Percentiles rank a stretch among this genome's conserved stretches.
Conservation (phyloP, 1,140 invertebrate species). For the Dreissena polymorpha region DNA sequence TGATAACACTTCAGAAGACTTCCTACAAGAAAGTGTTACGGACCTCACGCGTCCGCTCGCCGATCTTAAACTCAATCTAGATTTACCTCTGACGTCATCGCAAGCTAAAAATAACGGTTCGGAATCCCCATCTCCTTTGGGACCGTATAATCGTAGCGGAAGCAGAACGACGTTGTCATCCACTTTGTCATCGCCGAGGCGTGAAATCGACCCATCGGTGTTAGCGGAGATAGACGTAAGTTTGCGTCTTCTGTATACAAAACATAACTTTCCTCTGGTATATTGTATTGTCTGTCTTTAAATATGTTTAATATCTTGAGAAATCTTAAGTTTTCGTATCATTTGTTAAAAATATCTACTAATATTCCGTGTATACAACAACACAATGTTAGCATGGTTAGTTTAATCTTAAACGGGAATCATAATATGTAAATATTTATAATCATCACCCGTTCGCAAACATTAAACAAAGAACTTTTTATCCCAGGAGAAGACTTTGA, state of each 20-base stretch:
- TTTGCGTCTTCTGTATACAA: background rate
- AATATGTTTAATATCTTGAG: background rate
- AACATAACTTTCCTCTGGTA: too few relatives aligned
- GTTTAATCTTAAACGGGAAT: too few relatives aligned
- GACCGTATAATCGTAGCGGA: slow-evolving; percentile 26
- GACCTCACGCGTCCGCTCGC: slow-evolving; percentile 22
- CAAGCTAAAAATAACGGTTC: background rate
- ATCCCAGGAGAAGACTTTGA: too few relatives aligned
- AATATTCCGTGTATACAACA: background rate
- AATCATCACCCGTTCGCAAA: too few relatives aligned
- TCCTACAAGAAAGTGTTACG: slow-evolving; percentile 33
- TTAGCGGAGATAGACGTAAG: slow-evolving; percentile 70
- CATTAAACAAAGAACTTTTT: too few relatives aligned
- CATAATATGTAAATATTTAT: too few relatives aligned
- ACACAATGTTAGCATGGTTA: background rate
- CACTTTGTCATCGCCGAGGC: slow-evolving; percentile 39
- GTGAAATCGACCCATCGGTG: slow-evolving; percentile 62
- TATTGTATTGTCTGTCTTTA: background rate
- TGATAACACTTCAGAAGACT: slow-evolving; percentile 6
- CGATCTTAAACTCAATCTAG: slow-evolving; percentile 29
- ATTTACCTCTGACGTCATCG: background rate
- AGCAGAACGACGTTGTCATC: slow-evolving; percentile 44
- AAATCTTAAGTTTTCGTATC: background rate
- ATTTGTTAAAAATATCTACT: background rate
- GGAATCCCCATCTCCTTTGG: slow-evolving; percentile 24